Conservation (phyloP, 2,797 vertebrate genomes). For the Aplochiton taeniatus region DNA sequence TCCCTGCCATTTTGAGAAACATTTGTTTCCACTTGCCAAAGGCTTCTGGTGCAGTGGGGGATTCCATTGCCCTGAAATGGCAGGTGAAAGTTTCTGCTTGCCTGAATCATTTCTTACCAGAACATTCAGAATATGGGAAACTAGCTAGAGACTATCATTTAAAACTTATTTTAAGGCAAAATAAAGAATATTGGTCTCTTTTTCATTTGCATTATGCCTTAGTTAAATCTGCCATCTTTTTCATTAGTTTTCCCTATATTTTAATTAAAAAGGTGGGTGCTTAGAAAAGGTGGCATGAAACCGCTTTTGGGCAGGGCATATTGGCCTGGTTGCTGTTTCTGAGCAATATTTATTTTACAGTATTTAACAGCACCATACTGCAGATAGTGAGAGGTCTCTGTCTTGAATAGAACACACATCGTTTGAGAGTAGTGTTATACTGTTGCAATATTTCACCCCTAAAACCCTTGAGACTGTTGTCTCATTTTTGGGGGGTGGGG, state of each 20-base stretch:
- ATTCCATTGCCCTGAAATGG: slow-evolving; percentile 72
- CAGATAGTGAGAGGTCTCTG: slow-evolving; percentile 12
- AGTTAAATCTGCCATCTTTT: slow-evolving; percentile 57
- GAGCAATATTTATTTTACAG: slow-evolving; percentile 26
- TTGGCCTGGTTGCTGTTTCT: slow-evolving; percentile 28
- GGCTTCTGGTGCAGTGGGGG: slow-evolving; percentile 73
- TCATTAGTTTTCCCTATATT: slow-evolving; percentile 39
- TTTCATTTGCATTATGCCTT: slow-evolving; percentile 55
- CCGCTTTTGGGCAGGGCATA: slow-evolving; percentile 6
- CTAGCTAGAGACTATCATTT: slow-evolving; percentile 57
- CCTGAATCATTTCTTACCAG: slow-evolving; percentile 80
- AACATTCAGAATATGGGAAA: slow-evolving; percentile 60
- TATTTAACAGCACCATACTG: slow-evolving; percentile 34
- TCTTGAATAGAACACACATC: slow-evolving; percentile 21
- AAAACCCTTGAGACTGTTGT: background rate
- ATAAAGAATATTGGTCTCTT: slow-evolving; percentile 51
- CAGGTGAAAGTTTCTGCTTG: slow-evolving; percentile 78
- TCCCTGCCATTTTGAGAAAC: slow-evolving; percentile 79
- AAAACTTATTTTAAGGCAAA: slow-evolving; percentile 57
- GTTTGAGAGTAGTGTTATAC: slow-evolving; percentile 4
- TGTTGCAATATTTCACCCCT: background rate
- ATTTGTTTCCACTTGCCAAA: slow-evolving; percentile 78
- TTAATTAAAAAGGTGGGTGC: slow-evolving; percentile 39
- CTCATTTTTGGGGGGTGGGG: background rate
- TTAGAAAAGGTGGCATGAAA: slow-evolving; percentile 35